Evolutionary conservation across 2,113 vertebrate genomes (phyloP).

Genomic region (Diadophis punctatus): DNA sequence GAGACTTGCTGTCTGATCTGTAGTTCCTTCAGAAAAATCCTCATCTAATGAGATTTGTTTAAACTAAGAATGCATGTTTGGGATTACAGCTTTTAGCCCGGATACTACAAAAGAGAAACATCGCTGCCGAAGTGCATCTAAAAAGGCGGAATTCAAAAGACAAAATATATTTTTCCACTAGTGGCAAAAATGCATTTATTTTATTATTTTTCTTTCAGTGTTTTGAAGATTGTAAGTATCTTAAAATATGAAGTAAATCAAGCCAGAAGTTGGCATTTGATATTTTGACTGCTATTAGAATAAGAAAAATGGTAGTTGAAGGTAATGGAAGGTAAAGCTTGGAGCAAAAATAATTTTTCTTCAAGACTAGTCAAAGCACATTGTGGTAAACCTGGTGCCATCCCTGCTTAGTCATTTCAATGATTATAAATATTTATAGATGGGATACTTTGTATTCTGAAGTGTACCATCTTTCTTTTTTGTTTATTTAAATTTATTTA

Average conservation of each 20-base stretch:
- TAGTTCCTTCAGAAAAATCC: neutral
- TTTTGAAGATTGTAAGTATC: neutral
- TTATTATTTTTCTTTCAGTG: neutral
- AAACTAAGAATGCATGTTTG: neutral
- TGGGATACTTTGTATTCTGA: neutral
- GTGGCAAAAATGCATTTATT: neutral
- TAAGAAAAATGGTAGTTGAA: neutral
- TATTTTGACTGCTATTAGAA: neutral
- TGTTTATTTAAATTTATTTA: neutral
- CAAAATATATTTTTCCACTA: neutral
- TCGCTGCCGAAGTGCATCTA: neutral
- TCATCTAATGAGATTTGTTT: neutral
- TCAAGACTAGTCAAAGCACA: neutral
- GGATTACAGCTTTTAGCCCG: neutral
- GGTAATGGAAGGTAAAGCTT: neutral
- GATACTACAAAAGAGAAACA: neutral
- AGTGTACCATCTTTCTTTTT: neutral
- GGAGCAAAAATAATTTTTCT: neutral
- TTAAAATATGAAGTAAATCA: neutral
- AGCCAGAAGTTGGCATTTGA: neutral
- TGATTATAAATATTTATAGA: neutral
- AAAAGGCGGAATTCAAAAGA: neutral
- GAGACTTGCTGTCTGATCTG: neutral
- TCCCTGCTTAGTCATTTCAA: neutral
- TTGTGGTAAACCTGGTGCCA: too few relatives aligned